Evolutionary conservation across 2,888 invertebrate species (phyloP).

Genomic region (Leptinotarsa juncta): DNA sequence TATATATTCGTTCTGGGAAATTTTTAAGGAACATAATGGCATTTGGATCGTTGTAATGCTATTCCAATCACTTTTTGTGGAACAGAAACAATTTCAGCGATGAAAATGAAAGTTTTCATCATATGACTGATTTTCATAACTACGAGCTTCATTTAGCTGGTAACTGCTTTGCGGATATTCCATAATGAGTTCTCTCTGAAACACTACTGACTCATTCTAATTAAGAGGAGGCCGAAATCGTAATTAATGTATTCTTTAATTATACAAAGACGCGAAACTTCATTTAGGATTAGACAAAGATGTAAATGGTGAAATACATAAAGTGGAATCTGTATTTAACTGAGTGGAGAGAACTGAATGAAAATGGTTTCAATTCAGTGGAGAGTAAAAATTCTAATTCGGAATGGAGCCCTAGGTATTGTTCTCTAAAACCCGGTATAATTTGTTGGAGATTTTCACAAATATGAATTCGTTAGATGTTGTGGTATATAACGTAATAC

Average conservation of each 20-base stretch:
- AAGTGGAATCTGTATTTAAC: constrained; percentile 19
- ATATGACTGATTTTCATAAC: constrained; percentile 23
- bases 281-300: constrained; percentile 25
- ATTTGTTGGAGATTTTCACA: not conserved
- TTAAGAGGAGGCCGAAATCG: constrained; percentile 28
- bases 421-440: not conserved
- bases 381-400: not conserved
- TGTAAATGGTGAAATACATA: constrained; percentile 25
- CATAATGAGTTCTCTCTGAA: constrained; percentile 29
- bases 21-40: no score
- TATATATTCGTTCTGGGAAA: no score
- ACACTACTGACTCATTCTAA: constrained; percentile 31
- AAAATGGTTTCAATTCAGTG: constrained; percentile 5
- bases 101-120: not conserved
- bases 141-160: constrained; percentile 10
- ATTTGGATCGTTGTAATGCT: not conserved
- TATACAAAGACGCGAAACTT: constrained; percentile 25
- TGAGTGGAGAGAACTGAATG: constrained; percentile 6
- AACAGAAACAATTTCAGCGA: not conserved
- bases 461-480: not conserved
- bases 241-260: constrained; percentile 32
- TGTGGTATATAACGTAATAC: not conserved
- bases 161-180: constrained; percentile 26
- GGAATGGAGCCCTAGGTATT: not conserved
- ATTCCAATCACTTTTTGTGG: not conserved